A percentile compares a stretch with the other conserved stretches of the same genome.
Evolutionary conservation across 2,888 invertebrate genomes (phyloP).

Genomic region (Phengaris alcon): DNA sequence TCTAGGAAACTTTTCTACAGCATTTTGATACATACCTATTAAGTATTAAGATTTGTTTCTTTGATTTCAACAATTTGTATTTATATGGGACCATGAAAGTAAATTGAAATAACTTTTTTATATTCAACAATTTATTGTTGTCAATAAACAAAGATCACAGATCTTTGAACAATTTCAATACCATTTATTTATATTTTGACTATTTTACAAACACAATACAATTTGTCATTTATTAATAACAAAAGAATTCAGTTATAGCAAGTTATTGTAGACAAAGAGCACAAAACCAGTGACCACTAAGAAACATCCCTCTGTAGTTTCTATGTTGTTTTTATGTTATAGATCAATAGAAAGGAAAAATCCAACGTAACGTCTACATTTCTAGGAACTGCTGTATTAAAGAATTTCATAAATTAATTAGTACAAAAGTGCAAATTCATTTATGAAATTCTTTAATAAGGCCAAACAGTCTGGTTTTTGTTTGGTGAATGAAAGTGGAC

Average conservation of each 20-base stretch:
- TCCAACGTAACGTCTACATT: no score
- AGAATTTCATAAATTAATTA: no score
- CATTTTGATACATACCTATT: no score
- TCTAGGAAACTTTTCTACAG: not conserved
- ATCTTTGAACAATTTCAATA: constrained; percentile 56
- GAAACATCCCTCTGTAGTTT: not conserved
- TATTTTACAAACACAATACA: constrained; percentile 16
- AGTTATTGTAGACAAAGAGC: not conserved
- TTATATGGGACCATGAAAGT: not conserved
- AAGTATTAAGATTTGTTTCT: no score
- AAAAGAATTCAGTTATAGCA: not conserved
- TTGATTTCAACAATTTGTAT: no score
- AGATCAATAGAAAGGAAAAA: no score
- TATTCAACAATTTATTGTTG: constrained; percentile 72
- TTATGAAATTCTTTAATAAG: not conserved
- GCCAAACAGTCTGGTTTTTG: not conserved
- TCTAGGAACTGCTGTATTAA: no score
- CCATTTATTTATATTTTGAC: constrained; percentile 46
- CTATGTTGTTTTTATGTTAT: not conserved
- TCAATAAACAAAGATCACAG: constrained; percentile 70
- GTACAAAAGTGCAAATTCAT: no score
- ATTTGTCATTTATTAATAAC: not conserved
- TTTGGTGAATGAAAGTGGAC: not conserved
- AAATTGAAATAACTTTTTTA: constrained; percentile 37
- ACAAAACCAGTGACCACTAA: not conserved